Percentiles rank a stretch among this genome's conserved stretches.
Evolutionary conservation across 2,113 vertebrate genomes (phyloP).

Genomic region (Lutjanus erythropterus): DNA sequence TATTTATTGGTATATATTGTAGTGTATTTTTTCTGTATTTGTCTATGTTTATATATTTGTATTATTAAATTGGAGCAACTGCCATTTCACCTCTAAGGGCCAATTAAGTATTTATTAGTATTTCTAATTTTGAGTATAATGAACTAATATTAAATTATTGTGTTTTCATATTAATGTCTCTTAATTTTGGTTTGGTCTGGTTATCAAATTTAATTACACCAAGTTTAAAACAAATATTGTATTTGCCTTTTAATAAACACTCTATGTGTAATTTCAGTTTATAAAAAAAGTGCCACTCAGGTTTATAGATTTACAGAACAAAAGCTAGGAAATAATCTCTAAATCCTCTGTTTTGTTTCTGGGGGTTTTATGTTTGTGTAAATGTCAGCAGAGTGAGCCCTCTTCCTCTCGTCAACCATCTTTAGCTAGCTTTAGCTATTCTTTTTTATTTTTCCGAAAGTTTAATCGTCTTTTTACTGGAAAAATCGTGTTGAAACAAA

Average conservation of each 20-base stretch:
- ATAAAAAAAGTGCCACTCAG: too few species aligned
- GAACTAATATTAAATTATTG: too few species aligned
- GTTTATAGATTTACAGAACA: background rate
- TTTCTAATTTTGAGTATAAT: too few species aligned
- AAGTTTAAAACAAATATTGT: background rate
- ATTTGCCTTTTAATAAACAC: too few species aligned
- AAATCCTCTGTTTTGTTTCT: background rate
- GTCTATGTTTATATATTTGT: too few species aligned
- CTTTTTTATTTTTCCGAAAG: fast-evolving
- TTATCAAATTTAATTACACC: background rate
- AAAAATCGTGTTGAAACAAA: background rate
- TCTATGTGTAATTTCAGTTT: background rate
- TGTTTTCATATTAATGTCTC: background rate
- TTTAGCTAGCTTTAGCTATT: background rate
- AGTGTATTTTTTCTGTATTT: too few species aligned
- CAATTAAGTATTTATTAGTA: too few species aligned
- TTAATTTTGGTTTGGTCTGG: background rate
- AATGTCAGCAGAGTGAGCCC: constrained; percentile 6
- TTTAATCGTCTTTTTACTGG: background rate
- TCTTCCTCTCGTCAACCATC: background rate
- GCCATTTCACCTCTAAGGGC: too few species aligned
- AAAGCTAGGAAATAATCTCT: background rate
- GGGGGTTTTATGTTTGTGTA: background rate
- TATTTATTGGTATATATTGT: too few species aligned
- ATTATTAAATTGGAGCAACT: too few species aligned